These are phyloP conservation scores for Hyles vespertilio DNA, from an alignment of 1,140 invertebrate genomes.

Conservation along the genomic window DNA sequence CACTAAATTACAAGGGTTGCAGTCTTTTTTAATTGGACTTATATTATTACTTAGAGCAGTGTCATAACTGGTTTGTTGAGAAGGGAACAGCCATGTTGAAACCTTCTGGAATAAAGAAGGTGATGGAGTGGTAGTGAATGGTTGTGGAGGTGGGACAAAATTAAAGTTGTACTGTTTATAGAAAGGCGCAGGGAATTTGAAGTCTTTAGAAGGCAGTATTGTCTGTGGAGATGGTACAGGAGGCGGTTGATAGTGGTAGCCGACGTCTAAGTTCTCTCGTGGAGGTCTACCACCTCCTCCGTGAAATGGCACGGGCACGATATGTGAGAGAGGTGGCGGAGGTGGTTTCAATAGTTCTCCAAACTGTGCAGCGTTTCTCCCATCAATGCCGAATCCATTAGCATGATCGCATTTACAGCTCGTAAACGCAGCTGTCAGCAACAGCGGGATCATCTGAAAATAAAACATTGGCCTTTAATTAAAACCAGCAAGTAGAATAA, in stretches of 20 bases:
- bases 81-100: slow-evolving; percentile 68
- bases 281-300: slow-evolving; percentile 39
- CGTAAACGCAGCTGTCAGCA: slow-evolving; percentile 37
- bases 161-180: slow-evolving; percentile 70
- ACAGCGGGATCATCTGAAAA: slow-evolving; percentile 54
- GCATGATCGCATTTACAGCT: slow-evolving; percentile 42
- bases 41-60: slow-evolving; percentile 36
- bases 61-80: slow-evolving; percentile 45
- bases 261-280: slow-evolving; percentile 38
- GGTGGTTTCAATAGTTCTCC: slow-evolving; percentile 57
- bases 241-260: slow-evolving; percentile 45
- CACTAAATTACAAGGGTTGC: slow-evolving; percentile 84
- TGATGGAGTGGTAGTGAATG: slow-evolving; percentile 58
- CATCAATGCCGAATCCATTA: slow-evolving; percentile 32
- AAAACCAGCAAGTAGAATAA: too few relatives aligned
- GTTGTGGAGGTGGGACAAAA: slow-evolving; percentile 62
- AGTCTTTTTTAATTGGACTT: slow-evolving; percentile 72
- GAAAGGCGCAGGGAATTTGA: slow-evolving; percentile 65
- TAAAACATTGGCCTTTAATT: neutral
- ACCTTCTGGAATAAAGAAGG: slow-evolving; percentile 70
- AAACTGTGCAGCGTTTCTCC: slow-evolving; percentile 38
- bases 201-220: slow-evolving; percentile 30
- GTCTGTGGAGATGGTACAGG: slow-evolving; percentile 30
- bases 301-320: slow-evolving; percentile 60
- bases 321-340: slow-evolving; percentile 42